These are phyloP conservation scores for Cochlearius cochlearius DNA, from an alignment of 2,113 vertebrate genomes.

Conservation along the genomic window DNA sequence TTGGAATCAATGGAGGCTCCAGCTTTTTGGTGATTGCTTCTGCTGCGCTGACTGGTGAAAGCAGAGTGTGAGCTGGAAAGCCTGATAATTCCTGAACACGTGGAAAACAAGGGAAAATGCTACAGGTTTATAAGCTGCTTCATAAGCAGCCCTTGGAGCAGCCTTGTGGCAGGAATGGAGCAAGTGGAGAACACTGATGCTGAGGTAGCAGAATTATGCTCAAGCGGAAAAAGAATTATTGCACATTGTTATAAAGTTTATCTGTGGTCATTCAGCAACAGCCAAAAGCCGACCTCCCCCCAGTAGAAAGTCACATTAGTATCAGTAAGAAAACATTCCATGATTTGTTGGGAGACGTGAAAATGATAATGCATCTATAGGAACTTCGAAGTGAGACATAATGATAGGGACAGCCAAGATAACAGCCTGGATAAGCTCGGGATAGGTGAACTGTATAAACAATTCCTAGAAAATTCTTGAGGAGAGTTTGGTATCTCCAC, in stretches of 20 bases:
- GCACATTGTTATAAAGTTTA: not conserved
- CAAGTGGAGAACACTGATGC: not conserved
- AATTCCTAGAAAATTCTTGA: not conserved
- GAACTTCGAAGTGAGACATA: not conserved
- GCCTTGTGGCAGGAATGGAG: slow-evolving; percentile 30
- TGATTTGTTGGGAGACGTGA: not conserved
- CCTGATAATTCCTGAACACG: not conserved
- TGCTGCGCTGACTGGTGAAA: not conserved
- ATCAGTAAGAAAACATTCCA: not conserved
- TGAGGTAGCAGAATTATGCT: not conserved
- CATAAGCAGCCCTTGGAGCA: not conserved
- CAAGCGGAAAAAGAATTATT: not conserved
- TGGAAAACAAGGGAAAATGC: not conserved
- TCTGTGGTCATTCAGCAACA: not conserved
- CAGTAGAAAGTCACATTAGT: not conserved
- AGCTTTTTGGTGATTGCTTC: not conserved
- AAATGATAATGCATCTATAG: not conserved
- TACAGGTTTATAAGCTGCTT: not conserved
- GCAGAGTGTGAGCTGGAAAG: not conserved
- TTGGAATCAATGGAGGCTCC: not conserved
- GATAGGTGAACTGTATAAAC: not conserved
- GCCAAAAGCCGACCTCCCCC: not conserved
- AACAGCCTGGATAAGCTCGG: not conserved
- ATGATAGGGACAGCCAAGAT: not conserved
- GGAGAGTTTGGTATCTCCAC: not conserved